Evolutionary conservation across 2,888 invertebrate genomes (phyloP).

Genomic region (Zaprionus bogoriensis): DNA sequence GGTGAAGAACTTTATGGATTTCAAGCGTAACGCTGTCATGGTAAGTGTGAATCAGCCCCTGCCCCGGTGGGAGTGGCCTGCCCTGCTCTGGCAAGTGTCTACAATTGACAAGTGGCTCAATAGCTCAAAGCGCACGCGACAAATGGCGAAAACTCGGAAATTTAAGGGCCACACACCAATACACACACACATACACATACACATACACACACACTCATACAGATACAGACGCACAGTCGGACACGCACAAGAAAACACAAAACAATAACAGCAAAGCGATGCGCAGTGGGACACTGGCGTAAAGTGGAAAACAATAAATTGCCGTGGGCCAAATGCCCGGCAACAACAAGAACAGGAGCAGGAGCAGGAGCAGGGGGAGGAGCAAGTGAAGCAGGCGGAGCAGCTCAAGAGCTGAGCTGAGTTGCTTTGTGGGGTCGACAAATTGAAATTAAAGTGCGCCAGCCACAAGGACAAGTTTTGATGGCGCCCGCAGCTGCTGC

Average conservation of each 20-base stretch:
- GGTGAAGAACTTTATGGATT: constrained; percentile 96
- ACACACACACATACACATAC: too few species aligned
- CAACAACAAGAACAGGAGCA: constrained; percentile 15
- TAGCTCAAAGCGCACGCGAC: constrained; percentile 59
- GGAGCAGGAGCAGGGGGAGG: too few species aligned
- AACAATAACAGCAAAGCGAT: constrained; percentile 46
- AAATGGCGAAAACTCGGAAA: constrained; percentile 39
- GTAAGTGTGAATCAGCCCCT: constrained; percentile 84
- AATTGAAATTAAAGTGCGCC: constrained; percentile 76
- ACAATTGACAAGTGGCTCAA: constrained; percentile 72
- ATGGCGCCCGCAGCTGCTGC: constrained; percentile 70
- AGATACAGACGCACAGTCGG: constrained; percentile 14
- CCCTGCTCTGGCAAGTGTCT: constrained; percentile 18
- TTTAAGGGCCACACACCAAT: constrained; percentile 53
- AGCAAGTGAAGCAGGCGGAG: background rate
- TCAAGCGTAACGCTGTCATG: constrained; percentile 95
- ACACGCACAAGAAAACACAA: constrained; percentile 9
- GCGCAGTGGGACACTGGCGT: constrained; percentile 51
- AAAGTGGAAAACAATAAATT: constrained; percentile 78
- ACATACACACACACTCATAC: constrained; percentile 23
- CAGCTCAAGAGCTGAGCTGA: constrained; percentile 20
- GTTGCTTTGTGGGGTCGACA: constrained; percentile 36
- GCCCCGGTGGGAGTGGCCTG: too few species aligned
- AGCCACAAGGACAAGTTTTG: constrained; percentile 71
- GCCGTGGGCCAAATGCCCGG: constrained; percentile 48